Base-by-base conservation (phyloP, 2,888 invertebrate genomes). In the Macropis europaea region DNA sequence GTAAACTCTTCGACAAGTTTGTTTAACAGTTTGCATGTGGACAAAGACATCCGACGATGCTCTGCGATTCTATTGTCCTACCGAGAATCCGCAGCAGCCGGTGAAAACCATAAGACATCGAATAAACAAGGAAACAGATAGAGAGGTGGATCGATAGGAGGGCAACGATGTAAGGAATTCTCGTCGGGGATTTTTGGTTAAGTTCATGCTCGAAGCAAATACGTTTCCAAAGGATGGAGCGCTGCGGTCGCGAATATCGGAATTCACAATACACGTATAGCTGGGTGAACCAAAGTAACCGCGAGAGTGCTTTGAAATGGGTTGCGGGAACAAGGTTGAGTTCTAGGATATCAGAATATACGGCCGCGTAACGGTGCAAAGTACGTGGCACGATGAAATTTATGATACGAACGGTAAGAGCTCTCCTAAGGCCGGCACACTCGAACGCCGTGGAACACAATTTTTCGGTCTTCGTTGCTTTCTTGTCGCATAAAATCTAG, bases 271-370 rank as follows among this genome's bases (percentile, higher is more conserved):
- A 79, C 73, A 80, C 70, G 76, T 76, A 74, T 47, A 71, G 76
- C 50, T 42, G 34, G 77, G 79, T 69, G 80, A 81, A 82, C 80
- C 82, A 67, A 81, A 82, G 82, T 81, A 81, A 81, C 82, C 80
- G 69, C 75, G 75, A 63, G 81, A 81, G 77, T 78, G 81, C 78
- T 68, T 73, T 70, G 80, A 76, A 81, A 80, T 73, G 77, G 81
- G 81, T 81, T 80, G 77, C 75, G 77, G 80, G 76, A 81, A 80
- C 80, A 81, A 81, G 80, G 81, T 80, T 78, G 73, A 81, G 78
- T 81, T 80, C 75, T 62, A 71, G 80, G 81, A 76, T 80, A 81
- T 81, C 81, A 70, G 77, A 75, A 81, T 81, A 73, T 81, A 80
- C 77, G 75, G 75, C 66, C 71, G 54, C 66, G 75, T 75, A 79